Percentiles rank a stretch among this genome's conserved stretches.
phyloP scores from a whole-genome alignment of 2,888 invertebrate genomes.

The Amblyjoppa fuscipennis region DNA sequence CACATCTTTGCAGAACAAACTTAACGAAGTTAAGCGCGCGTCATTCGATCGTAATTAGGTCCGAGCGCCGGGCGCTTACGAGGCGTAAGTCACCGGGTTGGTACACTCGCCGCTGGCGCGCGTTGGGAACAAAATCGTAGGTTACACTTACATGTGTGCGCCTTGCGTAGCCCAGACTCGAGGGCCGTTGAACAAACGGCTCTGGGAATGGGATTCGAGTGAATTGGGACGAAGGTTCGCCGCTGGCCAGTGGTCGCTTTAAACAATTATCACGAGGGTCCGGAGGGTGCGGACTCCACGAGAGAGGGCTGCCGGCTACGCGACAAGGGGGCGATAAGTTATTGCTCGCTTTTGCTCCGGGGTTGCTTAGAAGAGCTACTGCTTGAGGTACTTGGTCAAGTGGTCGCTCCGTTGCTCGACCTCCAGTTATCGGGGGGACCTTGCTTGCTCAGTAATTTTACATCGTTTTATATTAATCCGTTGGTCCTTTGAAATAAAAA shows the following conservation, averaged over 20 bases:
- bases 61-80: conserved; percentile 32
- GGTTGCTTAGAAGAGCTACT: conserved; percentile 77
- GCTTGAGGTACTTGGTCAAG: conserved; percentile 64
- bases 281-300: conserved; percentile 68
- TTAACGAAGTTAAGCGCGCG: conserved; percentile 28
- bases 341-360: conserved; percentile 75
- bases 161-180: conserved; percentile 41
- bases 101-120: conserved; percentile 38
- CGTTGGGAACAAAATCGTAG: conserved; percentile 42
- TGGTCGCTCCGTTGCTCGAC: conserved; percentile 54
- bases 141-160: conserved; percentile 62
- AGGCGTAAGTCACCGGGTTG: conserved; percentile 61
- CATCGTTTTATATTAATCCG: conserved; percentile 2
- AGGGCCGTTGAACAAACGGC: conserved; percentile 73
- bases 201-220: conserved; percentile 76
- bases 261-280: conserved; percentile 85
- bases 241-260: conserved; percentile 83
- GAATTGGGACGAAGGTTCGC: conserved; percentile 77
- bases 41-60: conserved; percentile 70
- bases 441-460: conserved; percentile 15
- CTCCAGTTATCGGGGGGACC: conserved; percentile 50
- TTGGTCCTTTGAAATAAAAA: not conserved
- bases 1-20: conserved; percentile 14
- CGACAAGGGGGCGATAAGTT: conserved; percentile 81
- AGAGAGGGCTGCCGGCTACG: conserved; percentile 69